These are phyloP conservation scores for Lepisosteus oculatus DNA, from an alignment of 2,113 vertebrate genomes.

Conservation along the genomic window DNA sequence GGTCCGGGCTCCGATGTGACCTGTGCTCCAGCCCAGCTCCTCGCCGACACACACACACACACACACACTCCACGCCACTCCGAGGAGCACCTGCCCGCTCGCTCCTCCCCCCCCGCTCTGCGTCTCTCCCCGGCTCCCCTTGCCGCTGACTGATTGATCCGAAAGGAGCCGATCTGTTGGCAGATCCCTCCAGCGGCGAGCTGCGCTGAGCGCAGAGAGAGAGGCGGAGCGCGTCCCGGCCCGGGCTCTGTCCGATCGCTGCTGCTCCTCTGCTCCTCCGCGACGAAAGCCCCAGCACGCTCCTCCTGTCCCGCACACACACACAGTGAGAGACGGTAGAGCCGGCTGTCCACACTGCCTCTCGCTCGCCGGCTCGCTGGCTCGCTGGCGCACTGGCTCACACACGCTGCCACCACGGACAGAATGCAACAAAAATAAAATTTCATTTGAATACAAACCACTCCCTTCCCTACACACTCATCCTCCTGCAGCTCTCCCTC, in stretches of 20 bases:
- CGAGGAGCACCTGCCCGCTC: too few species aligned
- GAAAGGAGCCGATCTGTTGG: conserved; percentile 3
- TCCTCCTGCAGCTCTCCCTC: not conserved
- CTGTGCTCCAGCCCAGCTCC: not conserved
- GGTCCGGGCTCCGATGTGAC: not conserved
- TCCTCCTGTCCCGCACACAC: not conserved
- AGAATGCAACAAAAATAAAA: not conserved
- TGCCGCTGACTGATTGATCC: conserved; percentile 6
- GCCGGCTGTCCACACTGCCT: not conserved
- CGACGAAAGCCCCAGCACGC: not conserved
- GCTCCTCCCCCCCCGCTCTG: not conserved
- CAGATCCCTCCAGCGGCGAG: conserved; percentile 5
- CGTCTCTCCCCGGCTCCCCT: not conserved
- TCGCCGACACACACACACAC: too few species aligned
- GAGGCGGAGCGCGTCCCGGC: too few species aligned
- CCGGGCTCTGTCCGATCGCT: too few species aligned
- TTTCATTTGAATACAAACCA: conserved; percentile 4
- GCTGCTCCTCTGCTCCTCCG: not conserved
- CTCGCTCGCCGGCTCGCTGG: not conserved
- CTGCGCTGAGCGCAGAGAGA: not conserved
- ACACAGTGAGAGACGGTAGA: not conserved
- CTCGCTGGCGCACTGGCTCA: not conserved
- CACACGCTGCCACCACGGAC: not conserved
- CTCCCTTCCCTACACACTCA: conserved; percentile 6
- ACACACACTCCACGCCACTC: too few species aligned